phyloP scores from a whole-genome alignment of 2,797 vertebrate genomes.

The Galaxias olidus region DNA sequence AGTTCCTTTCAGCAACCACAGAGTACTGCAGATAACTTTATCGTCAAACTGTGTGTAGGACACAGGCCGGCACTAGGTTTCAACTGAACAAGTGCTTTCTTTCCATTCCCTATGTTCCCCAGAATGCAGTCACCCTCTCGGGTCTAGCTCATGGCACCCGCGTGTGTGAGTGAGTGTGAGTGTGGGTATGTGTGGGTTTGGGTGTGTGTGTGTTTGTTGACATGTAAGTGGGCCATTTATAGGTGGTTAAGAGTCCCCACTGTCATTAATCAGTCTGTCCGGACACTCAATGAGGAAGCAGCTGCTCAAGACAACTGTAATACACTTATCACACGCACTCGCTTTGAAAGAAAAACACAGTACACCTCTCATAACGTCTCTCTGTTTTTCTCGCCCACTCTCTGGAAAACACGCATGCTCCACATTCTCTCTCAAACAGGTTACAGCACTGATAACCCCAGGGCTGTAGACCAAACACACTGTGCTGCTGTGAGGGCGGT shows the following conservation, averaged over 20 bases:
- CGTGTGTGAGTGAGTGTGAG: not conserved
- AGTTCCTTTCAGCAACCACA: conserved; percentile 36
- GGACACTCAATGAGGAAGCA: conserved; percentile 20
- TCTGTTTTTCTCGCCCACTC: too few species aligned
- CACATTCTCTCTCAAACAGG: too few species aligned
- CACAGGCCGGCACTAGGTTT: not conserved
- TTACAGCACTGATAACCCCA: not conserved
- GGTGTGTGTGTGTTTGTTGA: conserved; percentile 2
- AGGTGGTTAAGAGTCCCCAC: conserved; percentile 4
- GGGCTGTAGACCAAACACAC: conserved; percentile 28
- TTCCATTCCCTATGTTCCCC: not conserved
- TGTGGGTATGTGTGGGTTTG: conserved; percentile 5
- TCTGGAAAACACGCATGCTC: too few species aligned
- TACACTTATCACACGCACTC: conserved; percentile 3
- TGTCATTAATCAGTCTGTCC: conserved; percentile 11
- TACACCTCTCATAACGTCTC: too few species aligned
- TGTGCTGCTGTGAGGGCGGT: not conserved
- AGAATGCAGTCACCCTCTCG: too few species aligned
- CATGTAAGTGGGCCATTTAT: not conserved
- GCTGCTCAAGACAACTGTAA: conserved; percentile 20
- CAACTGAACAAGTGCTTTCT: not conserved
- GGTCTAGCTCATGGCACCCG: not conserved
- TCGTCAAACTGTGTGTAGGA: not conserved
- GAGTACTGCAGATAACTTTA: conserved; percentile 20
- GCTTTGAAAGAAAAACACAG: conserved; percentile 5